Evolutionary conservation across 2,797 vertebrate genomes (phyloP), one percentile per base, ranked within the genome.

Genomic region (Lepus townsendii): DNA sequence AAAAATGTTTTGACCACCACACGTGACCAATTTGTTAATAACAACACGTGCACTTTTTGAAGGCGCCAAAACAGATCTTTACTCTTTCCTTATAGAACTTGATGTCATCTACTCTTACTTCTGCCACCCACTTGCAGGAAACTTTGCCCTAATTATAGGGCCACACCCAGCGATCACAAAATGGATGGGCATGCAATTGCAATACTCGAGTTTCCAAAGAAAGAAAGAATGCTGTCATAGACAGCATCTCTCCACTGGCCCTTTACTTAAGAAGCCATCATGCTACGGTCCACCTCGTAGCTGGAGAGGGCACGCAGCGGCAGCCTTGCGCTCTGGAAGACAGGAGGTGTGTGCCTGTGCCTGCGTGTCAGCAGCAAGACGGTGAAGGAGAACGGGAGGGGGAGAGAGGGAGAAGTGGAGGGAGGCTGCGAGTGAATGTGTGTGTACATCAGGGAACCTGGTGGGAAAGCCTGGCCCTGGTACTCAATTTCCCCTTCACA

Each of bases 401-500:
- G 10, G 22, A 4, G 6, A 47, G 47, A 66, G 32, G 54, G 24
- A 20, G 5, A 13, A 24, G 54, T 8, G 42, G 13, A 16, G 20
- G 69, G 76, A 80, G 68, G 2, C 47, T 26, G 78, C 88, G 7
- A 71, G 91, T 38, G 95, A 73, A 72, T 86, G 60, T 87, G 57
- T 16, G 26, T 88, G 93, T 57, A 90, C 98, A 97, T 98, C 97
- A 96, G 97, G 97, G 96, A 98, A 97, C 94, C 92, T 97, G 90
- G 97, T 98, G 98, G 98, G 97, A 98, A 98, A 97, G 97, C 97
- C 97, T 98, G 92, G 97, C 97, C 98, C 98, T 98, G 98, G 97
- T 98, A 98, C 98, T 99, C 98, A 98, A 98, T 99, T 99, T 99
- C 95, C 97, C 98, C 98, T 99, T 99, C 99, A 98, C 98, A 98